Conservation (phyloP, 2,888 invertebrate species). For the Tenodera sinensis region DNA sequence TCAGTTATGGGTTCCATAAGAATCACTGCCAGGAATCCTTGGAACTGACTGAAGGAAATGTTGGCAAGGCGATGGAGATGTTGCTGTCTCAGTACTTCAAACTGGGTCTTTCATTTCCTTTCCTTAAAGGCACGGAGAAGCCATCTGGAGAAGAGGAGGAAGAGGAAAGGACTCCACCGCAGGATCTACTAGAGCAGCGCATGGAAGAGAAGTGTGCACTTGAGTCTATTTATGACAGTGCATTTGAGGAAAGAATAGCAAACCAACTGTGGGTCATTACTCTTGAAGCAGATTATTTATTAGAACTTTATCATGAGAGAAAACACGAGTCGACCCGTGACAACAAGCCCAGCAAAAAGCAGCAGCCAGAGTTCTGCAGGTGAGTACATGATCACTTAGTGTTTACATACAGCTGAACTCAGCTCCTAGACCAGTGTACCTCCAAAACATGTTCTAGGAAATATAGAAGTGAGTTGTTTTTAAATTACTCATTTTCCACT, state of each 20-base stretch:
- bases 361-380: not conserved
- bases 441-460: no score
- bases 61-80: slow-evolving; percentile 68
- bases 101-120: slow-evolving; percentile 30
- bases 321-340: not conserved
- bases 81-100: slow-evolving; percentile 66
- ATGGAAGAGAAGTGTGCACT: slow-evolving; percentile 70
- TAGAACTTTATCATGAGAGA: slow-evolving; percentile 1
- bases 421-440: no score
- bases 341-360: not conserved
- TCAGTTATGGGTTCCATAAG: slow-evolving; percentile 69
- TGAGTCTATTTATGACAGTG: slow-evolving; percentile 71
- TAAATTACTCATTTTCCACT: no score
- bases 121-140: slow-evolving; percentile 41
- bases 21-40: slow-evolving; percentile 73
- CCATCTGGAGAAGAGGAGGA: slow-evolving; percentile 43
- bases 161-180: slow-evolving; percentile 29
- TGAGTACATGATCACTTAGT: not conserved
- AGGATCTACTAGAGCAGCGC: slow-evolving; percentile 60
- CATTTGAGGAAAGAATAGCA: slow-evolving; percentile 64
- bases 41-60: slow-evolving; percentile 59
- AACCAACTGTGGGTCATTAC: slow-evolving; percentile 68
- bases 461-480: no score
- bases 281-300: slow-evolving; percentile 48
- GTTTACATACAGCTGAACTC: no score